Base-by-base conservation (phyloP, 2,797 vertebrate genomes). In the Chromobotia macracanthus region DNA sequence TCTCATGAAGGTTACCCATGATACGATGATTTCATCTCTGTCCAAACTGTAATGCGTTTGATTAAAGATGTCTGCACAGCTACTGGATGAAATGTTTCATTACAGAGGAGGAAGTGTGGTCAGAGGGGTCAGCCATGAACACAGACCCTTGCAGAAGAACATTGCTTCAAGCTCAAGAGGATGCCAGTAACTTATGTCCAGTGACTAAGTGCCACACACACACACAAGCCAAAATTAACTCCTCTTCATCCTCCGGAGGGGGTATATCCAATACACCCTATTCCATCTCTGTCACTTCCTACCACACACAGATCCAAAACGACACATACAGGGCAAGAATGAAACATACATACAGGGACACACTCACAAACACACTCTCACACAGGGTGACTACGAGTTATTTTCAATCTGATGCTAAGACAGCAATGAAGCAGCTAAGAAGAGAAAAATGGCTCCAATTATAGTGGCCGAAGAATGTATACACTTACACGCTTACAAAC, bases 401-500 rank as follows among this genome's bases (percentile, higher is more conserved):
- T 64, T 77, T 81, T 80, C 74, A 71, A 72, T 75, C 64, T 41
- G 51, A 67, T 25, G 46, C 11, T 48, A 64, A 70, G 48, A 82
- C 58, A 58, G 38, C 21, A 60, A 58, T 66, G 63, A 72, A 73
- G 72, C 46, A 28, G 75, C 70, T 77, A 63, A 69, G 44, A 58
- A 75, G 3, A 82, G 66, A 80, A 79, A 79, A 78, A 82, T 68
- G 65, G 28, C 67, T 72, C 55, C 65, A 81, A 80, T 82, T 84
- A 79, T 51, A 65, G 18, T 13, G 23, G 21, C 15, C 13, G 51
- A 79, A 72, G 13, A 15, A 53, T 79, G 66, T n/a, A 1, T 2
- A n/a, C 63, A 50, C 55, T 6, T 61, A 25, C 35, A 23, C 65
- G 63, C 84, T 58, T 65, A 69, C 21, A 6, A 28, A 51, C 64